Conservation (phyloP, 2,888 invertebrate species). For the Diarsia mendica region DNA sequence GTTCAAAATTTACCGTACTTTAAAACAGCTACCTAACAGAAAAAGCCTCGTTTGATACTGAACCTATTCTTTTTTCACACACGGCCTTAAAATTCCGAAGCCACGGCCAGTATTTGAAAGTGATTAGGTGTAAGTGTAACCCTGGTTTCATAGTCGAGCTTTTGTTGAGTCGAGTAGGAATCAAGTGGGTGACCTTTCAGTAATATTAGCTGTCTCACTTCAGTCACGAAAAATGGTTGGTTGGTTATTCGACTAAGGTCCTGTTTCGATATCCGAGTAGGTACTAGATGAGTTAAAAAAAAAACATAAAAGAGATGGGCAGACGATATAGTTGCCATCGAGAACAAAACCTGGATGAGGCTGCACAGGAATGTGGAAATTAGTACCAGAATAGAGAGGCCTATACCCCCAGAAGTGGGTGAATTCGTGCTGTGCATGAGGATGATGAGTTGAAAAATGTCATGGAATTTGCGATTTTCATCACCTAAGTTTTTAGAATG, state of each 20-base stretch:
- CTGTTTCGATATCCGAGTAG: neutral
- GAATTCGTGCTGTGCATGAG: too few relatives aligned
- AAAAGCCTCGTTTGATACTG: neutral
- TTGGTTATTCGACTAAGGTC: neutral
- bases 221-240: neutral
- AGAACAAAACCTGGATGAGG: too few relatives aligned
- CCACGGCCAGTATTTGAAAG: constrained; percentile 54
- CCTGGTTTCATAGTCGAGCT: constrained; percentile 30
- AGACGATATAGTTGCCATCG: too few relatives aligned
- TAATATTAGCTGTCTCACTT: constrained; percentile 6
- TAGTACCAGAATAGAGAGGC: too few relatives aligned
- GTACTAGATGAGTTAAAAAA: neutral
- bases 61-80: constrained; percentile 31
- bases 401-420: too few relatives aligned
- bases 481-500: neutral
- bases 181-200: constrained; percentile 20
- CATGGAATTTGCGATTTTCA: neutral
- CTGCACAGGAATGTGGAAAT: too few relatives aligned
- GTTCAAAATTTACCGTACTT: neutral
- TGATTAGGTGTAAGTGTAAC: constrained; percentile 42
- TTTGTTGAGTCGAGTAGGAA: constrained; percentile 30
- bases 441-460: neutral
- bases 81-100: constrained; percentile 48
- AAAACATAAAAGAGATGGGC: too few relatives aligned
- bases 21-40: neutral